phyloP scores from a whole-genome alignment of 2,113 vertebrate genomes.

The Gopherus flavomarginatus region DNA sequence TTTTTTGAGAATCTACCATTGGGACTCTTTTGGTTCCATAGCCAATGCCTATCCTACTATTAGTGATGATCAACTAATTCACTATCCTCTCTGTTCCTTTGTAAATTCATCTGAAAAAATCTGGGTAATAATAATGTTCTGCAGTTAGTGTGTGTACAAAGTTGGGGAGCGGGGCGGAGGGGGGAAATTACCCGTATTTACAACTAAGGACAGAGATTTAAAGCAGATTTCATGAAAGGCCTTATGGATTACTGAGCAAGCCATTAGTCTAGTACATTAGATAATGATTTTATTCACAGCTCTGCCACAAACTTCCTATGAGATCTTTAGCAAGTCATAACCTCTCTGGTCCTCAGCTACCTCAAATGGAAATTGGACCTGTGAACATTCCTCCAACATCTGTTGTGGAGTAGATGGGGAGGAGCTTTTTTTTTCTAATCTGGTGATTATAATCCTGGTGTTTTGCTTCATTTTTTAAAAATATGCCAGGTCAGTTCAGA shows the following conservation, averaged over 20 bases:
- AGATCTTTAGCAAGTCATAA: neutral
- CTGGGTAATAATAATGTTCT: neutral
- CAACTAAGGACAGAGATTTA: neutral
- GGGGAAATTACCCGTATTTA: neutral
- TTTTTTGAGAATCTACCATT: neutral
- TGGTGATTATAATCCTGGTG: neutral
- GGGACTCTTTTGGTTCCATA: neutral
- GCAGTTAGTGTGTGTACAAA: neutral
- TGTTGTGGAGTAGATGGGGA: neutral
- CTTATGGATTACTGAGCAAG: neutral
- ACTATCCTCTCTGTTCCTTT: neutral
- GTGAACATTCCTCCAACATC: neutral
- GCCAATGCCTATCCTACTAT: neutral
- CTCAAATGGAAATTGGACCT: neutral
- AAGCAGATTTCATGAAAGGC: neutral
- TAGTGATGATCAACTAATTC: neutral
- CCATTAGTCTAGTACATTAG: neutral
- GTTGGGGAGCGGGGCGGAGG: neutral
- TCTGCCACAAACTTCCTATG: conserved; percentile 5
- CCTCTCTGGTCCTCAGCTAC: neutral
- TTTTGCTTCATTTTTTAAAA: neutral
- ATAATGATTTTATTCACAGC: conserved; percentile 21
- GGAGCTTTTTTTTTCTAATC: neutral
- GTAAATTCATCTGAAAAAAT: neutral
- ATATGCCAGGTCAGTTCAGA: neutral